Evolutionary conservation across 2,113 vertebrate species (phyloP).

Genomic region (Oophaga pumilio): DNA sequence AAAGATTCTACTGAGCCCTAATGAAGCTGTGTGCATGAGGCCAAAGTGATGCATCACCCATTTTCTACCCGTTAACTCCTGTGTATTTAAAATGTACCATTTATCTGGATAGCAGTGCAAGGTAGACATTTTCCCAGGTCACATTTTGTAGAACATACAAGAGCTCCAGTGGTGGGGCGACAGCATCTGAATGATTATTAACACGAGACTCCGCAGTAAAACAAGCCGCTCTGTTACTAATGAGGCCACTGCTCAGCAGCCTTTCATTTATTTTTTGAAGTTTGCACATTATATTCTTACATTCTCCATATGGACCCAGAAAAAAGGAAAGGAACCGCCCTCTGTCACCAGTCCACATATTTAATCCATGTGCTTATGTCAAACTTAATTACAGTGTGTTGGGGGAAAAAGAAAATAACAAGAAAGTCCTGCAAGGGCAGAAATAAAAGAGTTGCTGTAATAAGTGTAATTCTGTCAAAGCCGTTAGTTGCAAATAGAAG

Average conservation of each 20-base stretch:
- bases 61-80: background rate
- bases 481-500: slow-evolving; percentile 13
- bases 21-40: background rate
- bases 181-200: slow-evolving; percentile 57
- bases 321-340: slow-evolving; percentile 80
- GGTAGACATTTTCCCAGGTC: background rate
- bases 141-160: slow-evolving; percentile 9
- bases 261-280: slow-evolving; percentile 65
- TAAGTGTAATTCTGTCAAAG: slow-evolving; percentile 63
- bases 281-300: slow-evolving; percentile 79
- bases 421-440: slow-evolving; percentile 77
- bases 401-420: slow-evolving; percentile 82
- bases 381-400: slow-evolving; percentile 99
- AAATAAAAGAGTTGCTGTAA: slow-evolving; percentile 80
- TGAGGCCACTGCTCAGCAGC: slow-evolving; percentile 61
- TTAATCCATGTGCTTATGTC: slow-evolving; percentile 99
- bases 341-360: slow-evolving; percentile 91
- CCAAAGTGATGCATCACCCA: background rate
- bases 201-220: slow-evolving; percentile 60
- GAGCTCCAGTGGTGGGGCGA: slow-evolving; percentile 51
- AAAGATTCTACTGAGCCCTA: background rate
- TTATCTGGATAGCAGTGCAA: background rate
- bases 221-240: slow-evolving; percentile 64
- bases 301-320: slow-evolving; percentile 87
- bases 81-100: background rate